These are phyloP conservation scores for Thunnus thynnus DNA, from an alignment of 2,113 vertebrate species.

Conservation along the genomic window DNA sequence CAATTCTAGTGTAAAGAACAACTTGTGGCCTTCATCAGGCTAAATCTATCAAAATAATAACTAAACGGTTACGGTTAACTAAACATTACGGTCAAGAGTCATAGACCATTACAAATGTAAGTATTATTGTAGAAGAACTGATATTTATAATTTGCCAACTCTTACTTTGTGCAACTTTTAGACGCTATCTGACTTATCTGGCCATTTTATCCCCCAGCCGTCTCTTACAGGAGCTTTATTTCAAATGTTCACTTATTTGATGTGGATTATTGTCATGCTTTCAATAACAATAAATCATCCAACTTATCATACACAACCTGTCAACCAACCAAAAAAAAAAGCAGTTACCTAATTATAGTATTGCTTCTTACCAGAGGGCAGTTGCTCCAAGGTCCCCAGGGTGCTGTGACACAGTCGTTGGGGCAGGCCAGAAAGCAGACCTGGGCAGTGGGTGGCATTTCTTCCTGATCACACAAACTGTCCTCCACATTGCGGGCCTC, in stretches of 20 bases:
- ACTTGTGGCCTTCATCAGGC: no score
- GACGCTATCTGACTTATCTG: neutral
- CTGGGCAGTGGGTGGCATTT: slow-evolving; percentile 85
- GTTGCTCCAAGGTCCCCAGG: slow-evolving; percentile 92
- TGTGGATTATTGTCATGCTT: neutral
- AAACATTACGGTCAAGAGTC: no score
- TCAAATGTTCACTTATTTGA: neutral
- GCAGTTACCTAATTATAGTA: neutral
- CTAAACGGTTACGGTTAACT: no score
- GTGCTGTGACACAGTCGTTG: slow-evolving; percentile 90
- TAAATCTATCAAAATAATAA: no score
- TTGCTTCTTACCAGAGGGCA: slow-evolving; percentile 89
- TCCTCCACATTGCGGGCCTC: slow-evolving; percentile 81
- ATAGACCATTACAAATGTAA: no score
- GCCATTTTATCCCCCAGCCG: neutral
- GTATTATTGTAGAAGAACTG: no score
- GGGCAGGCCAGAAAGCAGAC: slow-evolving; percentile 91
- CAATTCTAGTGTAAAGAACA: no score
- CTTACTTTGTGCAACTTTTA: no score
- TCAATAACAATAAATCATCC: neutral
- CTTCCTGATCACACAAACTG: slow-evolving; percentile 87
- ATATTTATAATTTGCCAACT: no score
- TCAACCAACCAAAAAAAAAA: neutral
- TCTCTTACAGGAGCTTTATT: neutral
- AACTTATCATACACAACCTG: neutral